Evolutionary conservation across 2,797 vertebrate species (phyloP).

Genomic region (Enteromius treurensis): DNA sequence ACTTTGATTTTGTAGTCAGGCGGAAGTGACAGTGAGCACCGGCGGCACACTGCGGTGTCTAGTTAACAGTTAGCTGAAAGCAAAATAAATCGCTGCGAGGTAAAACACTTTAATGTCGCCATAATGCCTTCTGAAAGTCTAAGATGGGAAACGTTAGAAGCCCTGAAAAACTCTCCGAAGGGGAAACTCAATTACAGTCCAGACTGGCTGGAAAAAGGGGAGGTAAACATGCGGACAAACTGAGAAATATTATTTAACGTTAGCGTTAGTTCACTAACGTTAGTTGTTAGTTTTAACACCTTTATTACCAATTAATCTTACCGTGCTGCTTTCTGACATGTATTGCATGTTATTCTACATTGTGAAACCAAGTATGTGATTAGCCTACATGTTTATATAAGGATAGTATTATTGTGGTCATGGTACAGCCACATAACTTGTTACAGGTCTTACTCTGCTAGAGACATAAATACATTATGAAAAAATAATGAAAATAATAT

Average conservation of each 20-base stretch:
- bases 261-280: too few relatives aligned
- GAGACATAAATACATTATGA: neutral
- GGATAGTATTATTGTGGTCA: neutral
- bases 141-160: conserved; percentile 75
- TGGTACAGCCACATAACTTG: neutral
- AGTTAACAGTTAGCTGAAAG: neutral
- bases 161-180: conserved; percentile 76
- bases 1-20: conserved; percentile 48
- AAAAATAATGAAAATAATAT: neutral
- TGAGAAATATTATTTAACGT: too few relatives aligned
- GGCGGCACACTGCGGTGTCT: neutral
- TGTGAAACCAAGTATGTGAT: too few relatives aligned
- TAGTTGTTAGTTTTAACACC: neutral
- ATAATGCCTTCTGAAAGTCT: conserved; percentile 71
- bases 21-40: neutral
- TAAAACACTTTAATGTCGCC: neutral
- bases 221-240: conserved; percentile 63
- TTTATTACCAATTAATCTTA: neutral
- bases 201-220: conserved; percentile 71
- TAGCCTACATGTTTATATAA: neutral
- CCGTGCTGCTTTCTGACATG: neutral
- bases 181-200: conserved; percentile 71
- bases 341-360: neutral
- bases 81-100: neutral
- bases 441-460: neutral